Evolutionary conservation across 2,113 vertebrate genomes (phyloP), one percentile per base, ranked within the genome.

Genomic region (Zeus faber): DNA sequence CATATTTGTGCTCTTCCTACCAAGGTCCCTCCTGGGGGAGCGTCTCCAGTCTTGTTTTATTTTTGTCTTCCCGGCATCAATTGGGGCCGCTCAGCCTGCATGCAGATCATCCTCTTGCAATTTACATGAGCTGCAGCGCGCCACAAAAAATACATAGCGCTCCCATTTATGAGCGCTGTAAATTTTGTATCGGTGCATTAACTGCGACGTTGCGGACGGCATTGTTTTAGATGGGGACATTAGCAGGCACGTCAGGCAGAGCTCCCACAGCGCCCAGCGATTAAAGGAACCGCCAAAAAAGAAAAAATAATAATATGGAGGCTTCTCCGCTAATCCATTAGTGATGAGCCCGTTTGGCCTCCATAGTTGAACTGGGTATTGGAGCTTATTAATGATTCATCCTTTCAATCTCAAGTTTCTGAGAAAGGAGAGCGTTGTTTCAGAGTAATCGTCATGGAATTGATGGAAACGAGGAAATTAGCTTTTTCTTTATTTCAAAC

Each of bases 311-410:
- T n/a, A n/a, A n/a, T n/a, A n/a, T n/a, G n/a, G n/a, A n/a, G n/a
- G n/a, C n/a, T n/a, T n/a, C n/a, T n/a, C n/a, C n/a, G n/a, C n/a
- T 68, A 46, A 70, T 76, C 21, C 14, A 59, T 67, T 65, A 69
- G 58, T 62, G 48, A 76, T 66, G 63, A 58, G 62, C 48, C 51
- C 41, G 54, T 63, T 71, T 58, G 43, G 56, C 21, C 45, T 65
- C 20, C 26, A 35, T 9, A 52, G 44, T 74, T 64, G 37, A 59
- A 67, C 27, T 8, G 13, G 14, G 39, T 22, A 40, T 67, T 21
- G 44, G 44, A 29, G 23, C 49, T 56, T 35, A 66, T 49, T 53
- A 52, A 71, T 58, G 20, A 39, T 41, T 45, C 47, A 58, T 44
- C 41, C n/a, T 60, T 56, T 49, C n/a, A 51, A 23, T 65, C 5